Base-by-base conservation (phyloP, 1,140 invertebrate species). In the Drosophila ironensis region DNA sequence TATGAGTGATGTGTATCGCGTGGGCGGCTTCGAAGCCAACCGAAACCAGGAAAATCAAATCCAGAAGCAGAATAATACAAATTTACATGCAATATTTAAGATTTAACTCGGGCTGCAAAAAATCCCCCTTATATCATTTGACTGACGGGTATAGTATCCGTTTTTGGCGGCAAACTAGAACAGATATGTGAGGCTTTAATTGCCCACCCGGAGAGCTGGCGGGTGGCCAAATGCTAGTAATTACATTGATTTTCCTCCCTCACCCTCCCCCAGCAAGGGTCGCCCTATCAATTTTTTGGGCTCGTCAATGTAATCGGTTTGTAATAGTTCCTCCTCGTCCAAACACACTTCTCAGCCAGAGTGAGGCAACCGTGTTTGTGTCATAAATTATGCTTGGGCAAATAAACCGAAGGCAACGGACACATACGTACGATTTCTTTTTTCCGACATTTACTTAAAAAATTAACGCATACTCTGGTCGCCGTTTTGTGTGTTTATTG, bases 181-280 rank as follows among this genome's bases (percentile, higher is more conserved):
- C 41, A 14, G 12, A 38, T 27, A 40, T 33, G 42, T 24, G 33
- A 48, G 53, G 42, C 59, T 75, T 84, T 84, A 84, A 84, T 84
- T 84, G 54, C 53, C 33, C 35, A 41, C 40, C 33, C 20, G 40
- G 24, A 30, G 19, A 25, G 4, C 25, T 16, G 53, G 24, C 42
- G 28, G 28, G 28, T 38, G 37, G 37, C 27, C 24, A 24, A 25
- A 19, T 33, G 25, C 35, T 46, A 66, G 60, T 84, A 84, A 84
- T 84, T 84, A 84, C 80, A 84, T 84, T 84, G 80, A 84, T 84
- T 84, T 84, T 84, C 51, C 38, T 16, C 22, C 51, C 40, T 61
- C n/a, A n/a, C n/a, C n/a, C n/a, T n/a, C n/a, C n/a, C n/a, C n/a
- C n/a, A n/a, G n/a, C 57, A 27, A 50, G 40, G 38, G 20, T 44